Evolutionary conservation across 2,113 vertebrate species (phyloP).

Genomic region (Theristicus caerulescens): DNA sequence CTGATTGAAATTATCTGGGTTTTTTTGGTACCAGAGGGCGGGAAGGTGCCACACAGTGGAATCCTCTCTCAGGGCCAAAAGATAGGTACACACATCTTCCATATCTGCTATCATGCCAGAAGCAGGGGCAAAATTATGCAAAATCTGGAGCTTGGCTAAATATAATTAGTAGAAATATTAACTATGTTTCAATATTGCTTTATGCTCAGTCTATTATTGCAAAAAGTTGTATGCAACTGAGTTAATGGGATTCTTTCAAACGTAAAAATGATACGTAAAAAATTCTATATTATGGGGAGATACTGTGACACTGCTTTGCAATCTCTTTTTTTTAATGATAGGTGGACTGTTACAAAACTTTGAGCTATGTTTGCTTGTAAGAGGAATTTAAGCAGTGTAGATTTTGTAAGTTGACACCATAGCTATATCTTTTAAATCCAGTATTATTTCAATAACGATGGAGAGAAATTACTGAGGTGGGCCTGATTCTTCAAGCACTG

Average conservation of each 20-base stretch:
- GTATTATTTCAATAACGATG: background rate
- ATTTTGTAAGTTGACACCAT: background rate
- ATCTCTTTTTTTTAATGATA: background rate
- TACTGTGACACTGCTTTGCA: background rate
- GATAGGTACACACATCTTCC: background rate
- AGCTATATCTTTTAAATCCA: background rate
- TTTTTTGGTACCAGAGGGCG: background rate
- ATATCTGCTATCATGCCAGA: background rate
- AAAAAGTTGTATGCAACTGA: background rate
- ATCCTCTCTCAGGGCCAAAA: background rate
- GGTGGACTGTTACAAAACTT: background rate
- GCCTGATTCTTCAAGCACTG: background rate
- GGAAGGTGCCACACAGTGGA: background rate
- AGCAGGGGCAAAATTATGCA: background rate
- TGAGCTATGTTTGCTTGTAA: background rate
- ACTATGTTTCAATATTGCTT: constrained; percentile 29
- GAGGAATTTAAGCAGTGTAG: background rate
- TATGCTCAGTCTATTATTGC: constrained; percentile 7
- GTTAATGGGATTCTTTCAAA: background rate
- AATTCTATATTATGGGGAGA: background rate
- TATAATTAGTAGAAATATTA: background rate
- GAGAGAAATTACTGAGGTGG: background rate
- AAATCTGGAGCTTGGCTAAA: background rate
- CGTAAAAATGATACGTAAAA: background rate
- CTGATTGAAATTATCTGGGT: background rate